A percentile compares a stretch with the other conserved stretches of the same genome.
phyloP scores from a whole-genome alignment of 1,140 invertebrate genomes.

The Drosophila orosa region DNA sequence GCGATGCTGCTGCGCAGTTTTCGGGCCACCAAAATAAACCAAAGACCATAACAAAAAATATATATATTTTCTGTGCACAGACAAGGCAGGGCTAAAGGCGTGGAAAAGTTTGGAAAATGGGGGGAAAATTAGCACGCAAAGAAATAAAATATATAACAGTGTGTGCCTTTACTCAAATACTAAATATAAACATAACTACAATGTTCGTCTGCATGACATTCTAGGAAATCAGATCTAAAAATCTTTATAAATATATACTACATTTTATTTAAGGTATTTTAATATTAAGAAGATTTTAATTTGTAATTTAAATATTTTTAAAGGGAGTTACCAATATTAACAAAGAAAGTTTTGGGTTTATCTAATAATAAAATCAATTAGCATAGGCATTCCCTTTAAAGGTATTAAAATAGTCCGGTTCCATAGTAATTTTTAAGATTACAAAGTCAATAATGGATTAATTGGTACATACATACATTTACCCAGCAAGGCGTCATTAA shows the following conservation, averaged over 20 bases:
- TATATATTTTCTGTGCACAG: neutral
- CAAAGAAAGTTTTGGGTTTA: too few species aligned
- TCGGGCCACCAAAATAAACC: slow-evolving; percentile 23
- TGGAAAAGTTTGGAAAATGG: neutral
- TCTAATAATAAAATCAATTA: too few species aligned
- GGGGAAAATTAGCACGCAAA: neutral
- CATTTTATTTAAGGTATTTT: neutral
- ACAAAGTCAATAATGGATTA: too few species aligned
- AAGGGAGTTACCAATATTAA: too few species aligned
- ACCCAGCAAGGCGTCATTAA: too few species aligned
- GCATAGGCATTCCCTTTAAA: too few species aligned
- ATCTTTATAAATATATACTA: neutral
- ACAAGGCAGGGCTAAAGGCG: slow-evolving; percentile 1
- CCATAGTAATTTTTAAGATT: too few species aligned
- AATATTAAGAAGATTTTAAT: neutral
- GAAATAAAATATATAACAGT: neutral
- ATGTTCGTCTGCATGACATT: neutral
- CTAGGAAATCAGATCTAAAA: neutral
- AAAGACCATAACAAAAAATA: slow-evolving; percentile 62
- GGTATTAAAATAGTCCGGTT: too few species aligned
- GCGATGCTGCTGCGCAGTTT: slow-evolving; percentile 65
- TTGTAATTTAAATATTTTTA: too few species aligned
- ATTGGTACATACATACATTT: too few species aligned
- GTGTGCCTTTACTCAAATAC: neutral
- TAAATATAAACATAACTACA: neutral